Percentiles rank a stretch among this genome's conserved stretches.
phyloP scores from a whole-genome alignment of 2,797 vertebrate species.

The Enteromius trimaculatus region DNA sequence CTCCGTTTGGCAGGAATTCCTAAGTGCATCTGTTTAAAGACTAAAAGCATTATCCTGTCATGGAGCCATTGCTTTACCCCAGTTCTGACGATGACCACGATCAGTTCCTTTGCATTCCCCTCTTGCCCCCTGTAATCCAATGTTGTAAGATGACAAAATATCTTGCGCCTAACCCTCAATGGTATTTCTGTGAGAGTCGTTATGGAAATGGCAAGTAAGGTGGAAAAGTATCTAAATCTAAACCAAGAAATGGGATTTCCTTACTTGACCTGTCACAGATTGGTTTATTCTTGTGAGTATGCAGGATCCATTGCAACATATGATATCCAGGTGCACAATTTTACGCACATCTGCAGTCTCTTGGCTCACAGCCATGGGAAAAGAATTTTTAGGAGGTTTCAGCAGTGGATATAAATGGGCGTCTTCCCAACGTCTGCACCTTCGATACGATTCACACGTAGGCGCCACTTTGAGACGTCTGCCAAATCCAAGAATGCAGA shows the following conservation, averaged over 20 bases:
- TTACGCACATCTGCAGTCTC: conserved; percentile 16
- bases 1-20: conserved; percentile 41
- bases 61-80: conserved; percentile 18
- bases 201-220: conserved; percentile 21
- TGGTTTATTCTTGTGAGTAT: conserved; percentile 25
- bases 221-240: conserved; percentile 25
- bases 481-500: conserved; percentile 26
- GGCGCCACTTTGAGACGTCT: conserved; percentile 5
- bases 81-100: conserved; percentile 9
- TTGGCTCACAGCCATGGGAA: conserved; percentile 41
- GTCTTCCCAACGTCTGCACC: conserved; percentile 20
- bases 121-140: conserved; percentile 1
- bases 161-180: not conserved
- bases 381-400: conserved; percentile 15
- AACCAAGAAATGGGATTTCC: conserved; percentile 44
- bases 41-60: conserved; percentile 35
- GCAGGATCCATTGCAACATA: conserved; percentile 30
- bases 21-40: conserved; percentile 49
- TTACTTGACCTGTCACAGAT: conserved; percentile 22
- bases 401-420: conserved; percentile 7
- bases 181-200: conserved; percentile 40
- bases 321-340: conserved; percentile 53
- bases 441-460: not conserved
- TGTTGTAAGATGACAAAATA: conserved; percentile 33
- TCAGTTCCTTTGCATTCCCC: conserved; percentile 5